Evolutionary conservation across 53 echinoderm and acorn worm species (phyloP), one percentile per base, ranked within the genome.

Genomic region (Patiria pectinifera): DNA sequence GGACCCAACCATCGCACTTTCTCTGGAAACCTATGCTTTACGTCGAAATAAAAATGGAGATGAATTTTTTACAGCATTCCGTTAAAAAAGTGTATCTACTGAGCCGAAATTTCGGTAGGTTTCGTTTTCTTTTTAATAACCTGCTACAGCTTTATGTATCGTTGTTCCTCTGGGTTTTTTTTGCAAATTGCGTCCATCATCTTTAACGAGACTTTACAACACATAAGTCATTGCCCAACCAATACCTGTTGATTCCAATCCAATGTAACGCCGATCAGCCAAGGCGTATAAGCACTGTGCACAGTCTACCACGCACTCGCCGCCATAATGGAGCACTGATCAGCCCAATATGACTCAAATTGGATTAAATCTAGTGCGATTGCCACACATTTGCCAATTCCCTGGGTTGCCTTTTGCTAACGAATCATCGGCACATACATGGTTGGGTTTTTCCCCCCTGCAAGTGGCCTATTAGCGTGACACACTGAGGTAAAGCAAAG

Each of bases 371-470:
- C 16, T 23, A 76, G 25, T 69, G 3, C 24, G 45, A 45, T 45
- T 78, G 79, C 47, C 79, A 78, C 79, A 78, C 79, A 16, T 78
- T 78, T 46, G 15, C 21, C 79, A 45, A 78, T 78, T 45, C 12
- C 79, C 79, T 18, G 53, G 53, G 74, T 74, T 74, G 24, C 74
- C 74, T 22, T 74, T 74, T 23, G 4, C 4, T 24, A 74, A 74
- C 74, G 74, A 74, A 74, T n/a, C 24, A 21, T 9, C 24, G 74
- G 74, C 74, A 66, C 19, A 66, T 53, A 35, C 35, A 35, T 35
- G 35, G 62, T 14, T 62, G 62, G 11, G 14, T 62, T 62, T 19
- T 69, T 6, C 16, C 10, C 21, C 3, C 69, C 8, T 53, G 53
- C 15, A 69, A 69, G 16, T 69, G 16, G 21, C 21, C 21, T 69